Evolutionary conservation across 2,888 invertebrate genomes (phyloP).

Genomic region (Sminthurides aquaticus): DNA sequence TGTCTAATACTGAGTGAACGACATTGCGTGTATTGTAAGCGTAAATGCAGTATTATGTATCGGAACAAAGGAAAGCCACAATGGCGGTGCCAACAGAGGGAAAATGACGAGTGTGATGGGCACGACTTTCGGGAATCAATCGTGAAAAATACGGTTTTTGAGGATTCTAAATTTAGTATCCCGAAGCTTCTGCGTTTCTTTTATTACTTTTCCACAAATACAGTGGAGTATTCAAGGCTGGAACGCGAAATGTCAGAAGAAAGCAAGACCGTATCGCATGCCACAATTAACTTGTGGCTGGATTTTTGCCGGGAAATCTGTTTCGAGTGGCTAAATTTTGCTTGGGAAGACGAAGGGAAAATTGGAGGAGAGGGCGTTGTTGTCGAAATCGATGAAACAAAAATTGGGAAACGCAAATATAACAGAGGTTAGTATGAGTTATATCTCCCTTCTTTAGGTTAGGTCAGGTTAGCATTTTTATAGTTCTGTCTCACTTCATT

Average conservation of each 20-base stretch:
- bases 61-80: neutral
- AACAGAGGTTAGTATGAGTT: neutral
- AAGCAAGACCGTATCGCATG: neutral
- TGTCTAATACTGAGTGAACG: neutral
- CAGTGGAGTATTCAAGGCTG: neutral
- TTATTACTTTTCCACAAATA: neutral
- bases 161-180: neutral
- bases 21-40: neutral
- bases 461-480: too few species aligned
- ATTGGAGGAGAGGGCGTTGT: conserved; percentile 1
- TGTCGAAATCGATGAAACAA: conserved; percentile 5
- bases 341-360: neutral
- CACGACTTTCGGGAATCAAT: neutral
- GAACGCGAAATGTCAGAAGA: neutral
- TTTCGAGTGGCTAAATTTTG: neutral
- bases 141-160: neutral
- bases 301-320: neutral
- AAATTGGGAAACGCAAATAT: neutral
- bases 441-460: too few species aligned
- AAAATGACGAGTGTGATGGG: neutral
- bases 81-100: neutral
- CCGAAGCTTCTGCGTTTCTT: neutral
- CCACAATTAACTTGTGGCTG: neutral
- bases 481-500: too few species aligned
- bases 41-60: neutral